These are phyloP conservation scores for Antigone vipio DNA, from an alignment of 2,113 vertebrate genomes.

Conservation along the genomic window DNA sequence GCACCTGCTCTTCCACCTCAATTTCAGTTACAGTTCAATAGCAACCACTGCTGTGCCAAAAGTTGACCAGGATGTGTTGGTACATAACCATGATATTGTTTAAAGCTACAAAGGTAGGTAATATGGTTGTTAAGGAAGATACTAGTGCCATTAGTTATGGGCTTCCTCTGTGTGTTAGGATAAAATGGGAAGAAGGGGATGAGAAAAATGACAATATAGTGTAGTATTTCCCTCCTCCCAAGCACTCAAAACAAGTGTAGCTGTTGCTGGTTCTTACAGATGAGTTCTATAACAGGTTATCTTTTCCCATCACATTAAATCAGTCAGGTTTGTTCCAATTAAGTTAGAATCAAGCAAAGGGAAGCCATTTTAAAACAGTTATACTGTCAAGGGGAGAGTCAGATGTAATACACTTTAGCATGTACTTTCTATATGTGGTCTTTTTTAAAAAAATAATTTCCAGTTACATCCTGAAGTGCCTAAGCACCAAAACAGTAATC, in stretches of 20 bases:
- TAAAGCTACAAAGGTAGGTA: background rate
- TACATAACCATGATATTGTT: background rate
- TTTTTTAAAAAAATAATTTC: background rate
- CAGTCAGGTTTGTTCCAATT: background rate
- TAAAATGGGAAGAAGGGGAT: background rate
- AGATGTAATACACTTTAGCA: background rate
- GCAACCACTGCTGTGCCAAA: background rate
- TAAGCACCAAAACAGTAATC: background rate
- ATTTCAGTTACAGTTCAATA: background rate
- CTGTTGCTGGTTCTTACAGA: background rate
- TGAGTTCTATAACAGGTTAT: background rate
- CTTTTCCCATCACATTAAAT: background rate
- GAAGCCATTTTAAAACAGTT: background rate
- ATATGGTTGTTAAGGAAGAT: background rate
- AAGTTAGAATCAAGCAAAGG: background rate
- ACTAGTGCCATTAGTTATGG: background rate
- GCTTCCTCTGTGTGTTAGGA: background rate
- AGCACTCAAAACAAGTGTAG: background rate
- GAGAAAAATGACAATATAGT: background rate
- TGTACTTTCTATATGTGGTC: background rate
- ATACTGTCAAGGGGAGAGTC: background rate
- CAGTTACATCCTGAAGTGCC: background rate
- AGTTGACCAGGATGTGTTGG: background rate
- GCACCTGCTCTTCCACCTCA: background rate
- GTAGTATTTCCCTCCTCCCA: background rate